phyloP scores from a whole-genome alignment of 2,888 invertebrate genomes.

The Agriopis marginaria region DNA sequence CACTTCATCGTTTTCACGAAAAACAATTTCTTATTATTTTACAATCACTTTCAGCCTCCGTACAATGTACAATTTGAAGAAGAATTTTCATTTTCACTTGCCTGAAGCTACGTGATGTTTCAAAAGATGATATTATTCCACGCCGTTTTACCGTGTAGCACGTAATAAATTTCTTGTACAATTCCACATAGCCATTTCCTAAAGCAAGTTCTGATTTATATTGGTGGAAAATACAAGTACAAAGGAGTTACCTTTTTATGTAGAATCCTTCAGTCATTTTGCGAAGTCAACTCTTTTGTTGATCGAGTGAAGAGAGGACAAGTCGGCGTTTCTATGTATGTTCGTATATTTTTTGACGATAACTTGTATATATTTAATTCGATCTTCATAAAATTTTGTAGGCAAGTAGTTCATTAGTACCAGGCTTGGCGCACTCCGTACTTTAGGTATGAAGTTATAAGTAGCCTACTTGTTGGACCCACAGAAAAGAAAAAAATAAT shows the following conservation, averaged over 20 bases:
- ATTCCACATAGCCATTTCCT: constrained; percentile 24
- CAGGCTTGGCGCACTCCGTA: too few relatives aligned
- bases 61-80: constrained; percentile 17
- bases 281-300: background rate
- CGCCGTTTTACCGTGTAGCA: constrained; percentile 22
- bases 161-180: constrained; percentile 31
- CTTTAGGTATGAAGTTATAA: too few relatives aligned
- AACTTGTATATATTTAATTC: too few relatives aligned
- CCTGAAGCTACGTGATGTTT: constrained; percentile 31
- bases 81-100: constrained; percentile 31
- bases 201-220: constrained; percentile 25
- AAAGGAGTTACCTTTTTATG: too few relatives aligned
- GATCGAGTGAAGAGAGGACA: too few relatives aligned
- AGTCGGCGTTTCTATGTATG: too few relatives aligned
- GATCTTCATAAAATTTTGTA: too few relatives aligned
- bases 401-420: too few relatives aligned
- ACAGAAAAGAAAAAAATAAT: too few relatives aligned
- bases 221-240: background rate
- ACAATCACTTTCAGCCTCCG: constrained; percentile 16
- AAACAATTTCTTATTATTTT: constrained; percentile 11
- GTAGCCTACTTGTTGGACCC: too few relatives aligned
- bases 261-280: too few relatives aligned
- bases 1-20: background rate
- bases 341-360: too few relatives aligned
- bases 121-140: constrained; percentile 28